phyloP scores from a whole-genome alignment of 2,797 vertebrate species.

The Arremon aurantiirostris region DNA sequence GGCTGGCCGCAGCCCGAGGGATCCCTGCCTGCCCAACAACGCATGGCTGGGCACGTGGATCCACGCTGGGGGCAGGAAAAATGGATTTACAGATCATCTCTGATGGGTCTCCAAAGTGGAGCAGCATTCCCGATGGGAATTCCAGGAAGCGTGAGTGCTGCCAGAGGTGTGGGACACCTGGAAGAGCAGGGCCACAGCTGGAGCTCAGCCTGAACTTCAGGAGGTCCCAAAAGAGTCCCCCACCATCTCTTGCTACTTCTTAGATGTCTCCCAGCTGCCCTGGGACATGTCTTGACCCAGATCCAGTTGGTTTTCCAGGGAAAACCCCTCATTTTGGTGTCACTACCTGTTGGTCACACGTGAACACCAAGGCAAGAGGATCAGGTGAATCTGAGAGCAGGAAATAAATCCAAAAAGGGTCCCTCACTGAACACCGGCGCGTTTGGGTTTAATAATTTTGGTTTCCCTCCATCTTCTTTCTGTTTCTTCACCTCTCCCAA shows the following conservation, averaged over 20 bases:
- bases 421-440: rapidly evolving
- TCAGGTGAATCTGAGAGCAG: rapidly evolving
- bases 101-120: rapidly evolving
- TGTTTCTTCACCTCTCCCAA: neutral
- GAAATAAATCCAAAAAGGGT: neutral
- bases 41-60: neutral
- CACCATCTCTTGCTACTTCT: neutral
- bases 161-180: neutral
- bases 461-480: neutral
- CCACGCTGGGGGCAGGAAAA: neutral
- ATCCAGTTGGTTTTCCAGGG: neutral
- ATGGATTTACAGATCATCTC: rapidly evolving
- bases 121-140: rapidly evolving
- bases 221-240: neutral
- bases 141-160: rapidly evolving
- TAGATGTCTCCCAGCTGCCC: neutral
- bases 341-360: rapidly evolving
- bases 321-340: neutral
- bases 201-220: neutral
- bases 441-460: neutral
- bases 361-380: neutral
- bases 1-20: neutral
- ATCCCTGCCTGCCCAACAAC: neutral
- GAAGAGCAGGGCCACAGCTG: rapidly evolving
- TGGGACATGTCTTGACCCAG: neutral